Conservation (phyloP, 1,140 invertebrate species). For the Hyposmocoma kahamanoa region DNA sequence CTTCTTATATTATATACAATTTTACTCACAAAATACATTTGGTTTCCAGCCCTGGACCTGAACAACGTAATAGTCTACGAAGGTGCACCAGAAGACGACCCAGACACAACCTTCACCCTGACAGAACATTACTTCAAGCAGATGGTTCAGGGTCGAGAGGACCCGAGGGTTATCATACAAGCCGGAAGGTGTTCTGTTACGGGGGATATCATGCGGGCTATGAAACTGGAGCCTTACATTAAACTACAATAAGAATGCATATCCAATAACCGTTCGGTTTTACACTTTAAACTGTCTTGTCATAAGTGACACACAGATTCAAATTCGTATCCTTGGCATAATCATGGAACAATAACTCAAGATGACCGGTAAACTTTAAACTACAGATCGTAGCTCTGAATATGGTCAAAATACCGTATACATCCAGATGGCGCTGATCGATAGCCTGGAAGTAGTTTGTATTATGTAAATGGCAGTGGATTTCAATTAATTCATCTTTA, state of each 20-base stretch:
- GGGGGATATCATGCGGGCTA: slow-evolving; percentile 67
- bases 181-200: slow-evolving; percentile 67
- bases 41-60: slow-evolving; percentile 59
- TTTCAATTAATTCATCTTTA: too few species aligned
- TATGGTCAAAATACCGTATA: too few species aligned
- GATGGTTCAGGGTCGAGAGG: slow-evolving; percentile 53
- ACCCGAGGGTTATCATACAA: slow-evolving; percentile 56
- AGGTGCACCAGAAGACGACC: slow-evolving; percentile 60
- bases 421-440: too few species aligned
- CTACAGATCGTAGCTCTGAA: too few species aligned
- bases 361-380: too few species aligned
- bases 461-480: too few species aligned
- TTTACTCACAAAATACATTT: background rate
- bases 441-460: too few species aligned
- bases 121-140: slow-evolving; percentile 62
- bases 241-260: slow-evolving; percentile 52
- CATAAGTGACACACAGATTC: too few species aligned
- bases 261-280: too few species aligned
- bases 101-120: slow-evolving; percentile 64
- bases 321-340: too few species aligned
- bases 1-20: background rate
- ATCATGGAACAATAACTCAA: too few species aligned
- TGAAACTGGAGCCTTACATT: slow-evolving; percentile 71
- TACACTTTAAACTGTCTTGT: too few species aligned
- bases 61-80: slow-evolving; percentile 61